Percentiles rank a stretch among this genome's conserved stretches.
Conservation (phyloP, 2,113 vertebrate species). For the Ascaphus truei region DNA sequence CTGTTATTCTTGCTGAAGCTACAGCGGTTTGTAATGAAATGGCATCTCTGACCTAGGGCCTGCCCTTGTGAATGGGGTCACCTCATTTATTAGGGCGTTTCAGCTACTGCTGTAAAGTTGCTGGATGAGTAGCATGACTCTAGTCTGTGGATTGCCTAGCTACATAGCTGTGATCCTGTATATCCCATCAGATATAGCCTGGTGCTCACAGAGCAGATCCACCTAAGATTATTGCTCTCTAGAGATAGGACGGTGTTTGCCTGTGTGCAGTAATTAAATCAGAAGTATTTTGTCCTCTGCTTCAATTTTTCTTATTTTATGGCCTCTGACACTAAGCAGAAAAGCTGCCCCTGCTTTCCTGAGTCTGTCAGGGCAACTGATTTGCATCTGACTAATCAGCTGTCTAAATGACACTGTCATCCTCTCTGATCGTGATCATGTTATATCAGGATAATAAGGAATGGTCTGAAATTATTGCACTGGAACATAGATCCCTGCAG, state of each 20-base stretch:
- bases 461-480: background rate
- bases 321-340: conserved; percentile 16
- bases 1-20: background rate
- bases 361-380: background rate
- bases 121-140: background rate
- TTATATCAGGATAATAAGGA: conserved; percentile 14
- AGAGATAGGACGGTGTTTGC: background rate
- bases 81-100: background rate
- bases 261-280: background rate
- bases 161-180: background rate
- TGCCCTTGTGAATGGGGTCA: conserved; percentile 33
- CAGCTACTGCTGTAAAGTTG: background rate
- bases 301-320: background rate
- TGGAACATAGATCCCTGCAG: background rate
- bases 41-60: conserved; percentile 42
- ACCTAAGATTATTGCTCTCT: background rate
- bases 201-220: background rate
- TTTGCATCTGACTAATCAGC: background rate
- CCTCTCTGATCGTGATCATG: conserved; percentile 1
- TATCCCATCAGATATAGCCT: background rate
- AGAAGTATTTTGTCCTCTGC: background rate
- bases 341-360: background rate
- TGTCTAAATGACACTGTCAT: conserved; percentile 1
- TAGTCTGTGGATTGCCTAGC: background rate
- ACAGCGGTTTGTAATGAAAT: background rate